These are phyloP conservation scores for Ormyrus rosae DNA, from an alignment of 2,888 invertebrate species.

Conservation along the genomic window DNA sequence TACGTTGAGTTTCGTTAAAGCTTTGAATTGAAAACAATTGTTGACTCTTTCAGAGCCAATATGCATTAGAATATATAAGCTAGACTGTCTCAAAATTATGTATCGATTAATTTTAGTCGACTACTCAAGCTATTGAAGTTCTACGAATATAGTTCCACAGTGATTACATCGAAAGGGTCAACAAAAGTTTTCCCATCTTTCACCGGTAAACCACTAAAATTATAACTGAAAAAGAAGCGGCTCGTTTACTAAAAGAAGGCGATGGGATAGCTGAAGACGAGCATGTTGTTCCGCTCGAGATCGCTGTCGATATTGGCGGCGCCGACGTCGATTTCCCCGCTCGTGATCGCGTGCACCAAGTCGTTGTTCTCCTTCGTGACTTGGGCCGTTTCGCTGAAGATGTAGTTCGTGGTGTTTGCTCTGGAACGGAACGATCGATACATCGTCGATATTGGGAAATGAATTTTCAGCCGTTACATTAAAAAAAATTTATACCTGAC, in stretches of 20 bases:
- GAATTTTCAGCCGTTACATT: background rate
- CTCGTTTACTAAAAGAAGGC: conserved; percentile 75
- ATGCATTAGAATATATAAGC: too few species aligned
- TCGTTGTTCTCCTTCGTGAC: conserved; percentile 66
- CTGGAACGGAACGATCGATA: conserved; percentile 12
- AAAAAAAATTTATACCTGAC: conserved; percentile 30
- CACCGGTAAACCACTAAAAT: too few species aligned
- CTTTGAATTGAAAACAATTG: too few species aligned
- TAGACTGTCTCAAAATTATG: too few species aligned
- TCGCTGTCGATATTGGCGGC: conserved; percentile 80
- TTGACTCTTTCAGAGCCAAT: too few species aligned
- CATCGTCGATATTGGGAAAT: background rate
- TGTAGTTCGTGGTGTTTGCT: conserved; percentile 40
- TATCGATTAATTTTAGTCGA: too few species aligned
- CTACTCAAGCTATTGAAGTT: too few species aligned
- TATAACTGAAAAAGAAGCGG: too few species aligned
- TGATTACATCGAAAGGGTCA: too few species aligned
- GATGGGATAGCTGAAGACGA: conserved; percentile 81
- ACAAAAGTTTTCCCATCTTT: too few species aligned
- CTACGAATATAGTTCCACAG: too few species aligned
- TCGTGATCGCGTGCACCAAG: conserved; percentile 79
- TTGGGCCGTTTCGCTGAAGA: conserved; percentile 20
- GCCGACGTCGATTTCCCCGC: conserved; percentile 79
- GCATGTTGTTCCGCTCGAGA: conserved; percentile 77
- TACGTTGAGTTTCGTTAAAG: too few species aligned